These are phyloP conservation scores for Tetrapedia diversipes DNA, from an alignment of 2,888 invertebrate genomes.

Conservation along the genomic window DNA sequence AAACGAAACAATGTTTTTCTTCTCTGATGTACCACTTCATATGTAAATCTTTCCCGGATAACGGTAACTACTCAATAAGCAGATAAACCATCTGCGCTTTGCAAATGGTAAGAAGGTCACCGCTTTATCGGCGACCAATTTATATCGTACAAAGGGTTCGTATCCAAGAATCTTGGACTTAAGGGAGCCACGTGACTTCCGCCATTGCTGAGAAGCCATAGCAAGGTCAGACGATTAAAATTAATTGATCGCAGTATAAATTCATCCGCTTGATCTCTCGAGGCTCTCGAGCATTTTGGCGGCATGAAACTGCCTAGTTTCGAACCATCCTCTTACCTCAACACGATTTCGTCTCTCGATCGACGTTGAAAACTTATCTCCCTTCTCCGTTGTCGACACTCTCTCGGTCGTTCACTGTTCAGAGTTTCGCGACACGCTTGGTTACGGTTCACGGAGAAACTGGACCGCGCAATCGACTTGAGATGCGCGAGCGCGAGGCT, in stretches of 20 bases:
- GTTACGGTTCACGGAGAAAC: slow-evolving; percentile 31
- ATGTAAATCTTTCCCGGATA: not conserved
- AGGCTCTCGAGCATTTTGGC: not conserved
- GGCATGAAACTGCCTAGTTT: too few species aligned
- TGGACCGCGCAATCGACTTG: slow-evolving; percentile 31
- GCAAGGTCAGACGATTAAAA: not conserved
- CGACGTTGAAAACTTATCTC: not conserved
- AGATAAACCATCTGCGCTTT: not conserved
- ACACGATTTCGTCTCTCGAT: not conserved
- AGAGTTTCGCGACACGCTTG: slow-evolving; percentile 14
- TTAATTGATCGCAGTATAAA: not conserved
- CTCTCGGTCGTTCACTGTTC: not conserved
- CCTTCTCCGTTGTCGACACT: not conserved
- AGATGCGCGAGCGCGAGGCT: slow-evolving; percentile 42
- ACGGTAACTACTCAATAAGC: too few species aligned
- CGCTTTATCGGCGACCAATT: not conserved
- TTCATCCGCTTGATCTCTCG: not conserved
- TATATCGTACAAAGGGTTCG: not conserved
- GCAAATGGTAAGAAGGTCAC: not conserved
- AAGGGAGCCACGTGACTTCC: slow-evolving; percentile 26
- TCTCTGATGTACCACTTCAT: not conserved
- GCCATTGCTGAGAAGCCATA: not conserved
- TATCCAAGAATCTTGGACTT: not conserved
- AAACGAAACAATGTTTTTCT: not conserved
- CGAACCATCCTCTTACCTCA: slow-evolving; percentile 21